Conservation (phyloP, 2,888 invertebrate genomes). For the Muscina levida region DNA sequence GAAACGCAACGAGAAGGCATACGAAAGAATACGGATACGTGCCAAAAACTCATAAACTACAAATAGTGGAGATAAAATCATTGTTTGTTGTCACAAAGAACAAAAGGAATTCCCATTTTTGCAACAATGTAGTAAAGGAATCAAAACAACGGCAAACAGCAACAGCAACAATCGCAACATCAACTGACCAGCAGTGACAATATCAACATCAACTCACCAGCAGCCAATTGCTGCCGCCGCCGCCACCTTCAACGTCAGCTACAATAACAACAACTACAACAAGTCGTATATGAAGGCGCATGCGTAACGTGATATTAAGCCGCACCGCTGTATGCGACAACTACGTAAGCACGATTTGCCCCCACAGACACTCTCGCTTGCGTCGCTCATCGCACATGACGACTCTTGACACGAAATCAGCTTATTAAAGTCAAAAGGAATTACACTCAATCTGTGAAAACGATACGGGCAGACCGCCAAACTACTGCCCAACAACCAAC, state of each 20-base stretch:
- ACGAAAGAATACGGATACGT: constrained; percentile 50
- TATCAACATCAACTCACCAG: not conserved
- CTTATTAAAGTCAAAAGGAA: constrained; percentile 36
- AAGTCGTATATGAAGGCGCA: not conserved
- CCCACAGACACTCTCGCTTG: not conserved
- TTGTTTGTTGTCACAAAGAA: constrained; percentile 39
- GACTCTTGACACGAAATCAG: not conserved
- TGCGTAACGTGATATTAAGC: constrained; percentile 22
- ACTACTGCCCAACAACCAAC: not conserved
- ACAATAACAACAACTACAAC: constrained; percentile 10
- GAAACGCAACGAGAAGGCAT: too few species aligned
- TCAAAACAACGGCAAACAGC: constrained; percentile 38
- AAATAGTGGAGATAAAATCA: constrained; percentile 58
- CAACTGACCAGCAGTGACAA: not conserved
- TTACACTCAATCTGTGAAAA: constrained; percentile 18
- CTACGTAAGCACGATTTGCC: not conserved
- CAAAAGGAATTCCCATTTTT: constrained; percentile 39
- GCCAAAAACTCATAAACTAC: constrained; percentile 63
- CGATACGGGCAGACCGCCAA: not conserved
- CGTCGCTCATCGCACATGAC: too few species aligned
- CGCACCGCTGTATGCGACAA: not conserved
- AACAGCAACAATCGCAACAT: constrained; percentile 29
- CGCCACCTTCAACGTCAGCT: not conserved
- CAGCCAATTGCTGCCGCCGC: too few species aligned
- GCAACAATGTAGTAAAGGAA: constrained; percentile 60